Evolutionary conservation across 2,888 invertebrate species (phyloP).

Genomic region (Acrocyrtus sp.): DNA sequence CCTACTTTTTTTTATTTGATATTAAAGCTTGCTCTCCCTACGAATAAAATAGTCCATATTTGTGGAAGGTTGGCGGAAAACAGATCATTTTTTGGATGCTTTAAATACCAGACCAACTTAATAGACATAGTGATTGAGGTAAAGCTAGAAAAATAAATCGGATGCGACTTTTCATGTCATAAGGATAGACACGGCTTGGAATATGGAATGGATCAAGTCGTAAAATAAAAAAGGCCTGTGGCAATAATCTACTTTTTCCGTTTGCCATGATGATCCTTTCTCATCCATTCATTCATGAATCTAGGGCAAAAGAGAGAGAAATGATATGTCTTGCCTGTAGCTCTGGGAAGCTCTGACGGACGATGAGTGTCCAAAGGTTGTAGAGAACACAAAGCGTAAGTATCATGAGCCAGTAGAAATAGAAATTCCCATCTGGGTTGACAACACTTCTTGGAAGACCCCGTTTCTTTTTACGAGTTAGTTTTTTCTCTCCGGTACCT

Average conservation of each 20-base stretch:
- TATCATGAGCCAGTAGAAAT: constrained; percentile 94
- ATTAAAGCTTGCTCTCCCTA: no score
- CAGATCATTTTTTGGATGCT: no score
- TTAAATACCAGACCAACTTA: no score
- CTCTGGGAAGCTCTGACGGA: constrained; percentile 93
- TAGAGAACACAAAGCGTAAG: constrained; percentile 91
- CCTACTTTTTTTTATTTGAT: no score
- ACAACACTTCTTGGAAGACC: constrained; percentile 83
- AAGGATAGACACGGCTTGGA: background rate
- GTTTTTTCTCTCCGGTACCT: constrained; percentile 67
- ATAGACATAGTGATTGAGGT: no score
- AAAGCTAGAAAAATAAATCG: no score
- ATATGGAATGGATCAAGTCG: background rate
- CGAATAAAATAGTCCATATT: no score
- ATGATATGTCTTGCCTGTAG: constrained; percentile 75
- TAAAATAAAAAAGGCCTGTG: no score
- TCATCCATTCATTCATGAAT: background rate
- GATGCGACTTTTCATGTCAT: background rate
- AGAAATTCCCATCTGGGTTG: constrained; percentile 95
- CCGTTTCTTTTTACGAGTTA: constrained; percentile 73
- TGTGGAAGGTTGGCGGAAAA: no score
- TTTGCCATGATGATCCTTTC: background rate
- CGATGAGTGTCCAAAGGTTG: constrained; percentile 95
- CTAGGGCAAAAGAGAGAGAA: background rate
- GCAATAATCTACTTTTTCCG: background rate